Percentiles rank a stretch among this genome's conserved stretches.
Evolutionary conservation across 2,113 vertebrate genomes (phyloP).

Genomic region (Cololabis saira): DNA sequence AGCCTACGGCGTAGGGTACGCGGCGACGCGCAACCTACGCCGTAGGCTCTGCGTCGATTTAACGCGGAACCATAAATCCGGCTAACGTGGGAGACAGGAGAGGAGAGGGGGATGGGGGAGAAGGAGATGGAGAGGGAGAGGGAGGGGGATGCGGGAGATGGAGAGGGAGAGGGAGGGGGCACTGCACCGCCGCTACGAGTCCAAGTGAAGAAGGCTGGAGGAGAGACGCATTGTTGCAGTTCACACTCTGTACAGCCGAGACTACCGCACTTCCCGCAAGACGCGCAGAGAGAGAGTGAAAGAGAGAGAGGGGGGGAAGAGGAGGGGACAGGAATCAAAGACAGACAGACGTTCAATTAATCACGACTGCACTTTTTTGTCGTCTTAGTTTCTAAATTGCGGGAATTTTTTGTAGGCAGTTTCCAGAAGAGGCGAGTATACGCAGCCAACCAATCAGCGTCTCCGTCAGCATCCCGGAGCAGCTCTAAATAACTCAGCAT

Average conservation of each 20-base stretch:
- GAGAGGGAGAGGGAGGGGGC: constrained; percentile 28
- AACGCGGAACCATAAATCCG: too few relatives aligned
- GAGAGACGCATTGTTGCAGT: constrained; percentile 82
- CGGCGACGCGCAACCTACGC: too few relatives aligned
- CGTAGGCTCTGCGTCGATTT: too few relatives aligned
- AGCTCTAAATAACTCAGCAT: constrained; percentile 32
- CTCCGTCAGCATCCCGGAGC: constrained; percentile 45
- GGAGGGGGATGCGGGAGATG: constrained; percentile 25
- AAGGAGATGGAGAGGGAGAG: too few relatives aligned
- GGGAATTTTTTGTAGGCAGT: constrained; percentile 24
- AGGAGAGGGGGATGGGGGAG: too few relatives aligned
- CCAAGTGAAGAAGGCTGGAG: constrained; percentile 68
- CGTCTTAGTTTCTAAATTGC: constrained; percentile 26
- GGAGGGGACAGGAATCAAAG: constrained; percentile 12
- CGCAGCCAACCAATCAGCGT: constrained; percentile 42
- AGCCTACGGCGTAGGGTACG: too few relatives aligned
- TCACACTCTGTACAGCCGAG: constrained; percentile 47
- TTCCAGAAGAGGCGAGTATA: constrained; percentile 38
- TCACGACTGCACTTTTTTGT: constrained; percentile 46
- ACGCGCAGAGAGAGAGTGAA: constrained; percentile 10
- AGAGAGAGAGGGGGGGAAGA: constrained; percentile 6
- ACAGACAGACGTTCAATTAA: constrained; percentile 11
- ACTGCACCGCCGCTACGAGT: constrained; percentile 77
- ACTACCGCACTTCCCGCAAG: constrained; percentile 35
- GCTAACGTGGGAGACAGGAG: too few relatives aligned